Percentiles rank a stretch among this genome's conserved stretches.
Conservation (phyloP, 2,113 vertebrate species). For the Columba janthina region DNA sequence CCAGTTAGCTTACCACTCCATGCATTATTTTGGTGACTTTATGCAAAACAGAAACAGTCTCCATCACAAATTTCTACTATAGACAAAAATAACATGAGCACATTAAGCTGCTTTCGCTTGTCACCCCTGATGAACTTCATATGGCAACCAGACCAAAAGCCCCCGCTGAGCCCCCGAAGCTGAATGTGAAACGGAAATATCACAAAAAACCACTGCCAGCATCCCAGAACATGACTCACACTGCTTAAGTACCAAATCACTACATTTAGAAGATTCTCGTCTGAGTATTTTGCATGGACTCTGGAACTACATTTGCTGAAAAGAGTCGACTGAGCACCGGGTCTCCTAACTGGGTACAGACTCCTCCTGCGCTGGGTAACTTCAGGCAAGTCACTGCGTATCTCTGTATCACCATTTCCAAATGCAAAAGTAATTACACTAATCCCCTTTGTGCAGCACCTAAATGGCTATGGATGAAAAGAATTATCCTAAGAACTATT, state of each 20-base stretch:
- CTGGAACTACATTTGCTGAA: neutral
- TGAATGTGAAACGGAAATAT: constrained; percentile 52
- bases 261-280: neutral
- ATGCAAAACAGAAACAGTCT: constrained; percentile 24
- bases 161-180: constrained; percentile 25
- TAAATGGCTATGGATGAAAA: neutral
- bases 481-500: constrained; percentile 12
- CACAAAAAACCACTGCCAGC: constrained; percentile 11
- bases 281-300: neutral
- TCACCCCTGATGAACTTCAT: constrained; percentile 62
- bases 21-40: constrained; percentile 10
- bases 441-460: constrained; percentile 20
- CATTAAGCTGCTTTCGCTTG: constrained; percentile 38
- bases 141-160: constrained; percentile 57
- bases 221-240: constrained; percentile 58
- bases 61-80: neutral
- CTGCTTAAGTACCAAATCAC: constrained; percentile 1
- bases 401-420: neutral
- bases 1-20: neutral
- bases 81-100: constrained; percentile 53
- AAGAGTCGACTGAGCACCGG: neutral
- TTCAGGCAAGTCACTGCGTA: neutral
- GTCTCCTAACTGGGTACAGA: neutral
- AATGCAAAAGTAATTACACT: constrained; percentile 43
- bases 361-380: neutral